Conservation (phyloP, 2,113 vertebrate species). For the Puntigrus tetrazona region DNA sequence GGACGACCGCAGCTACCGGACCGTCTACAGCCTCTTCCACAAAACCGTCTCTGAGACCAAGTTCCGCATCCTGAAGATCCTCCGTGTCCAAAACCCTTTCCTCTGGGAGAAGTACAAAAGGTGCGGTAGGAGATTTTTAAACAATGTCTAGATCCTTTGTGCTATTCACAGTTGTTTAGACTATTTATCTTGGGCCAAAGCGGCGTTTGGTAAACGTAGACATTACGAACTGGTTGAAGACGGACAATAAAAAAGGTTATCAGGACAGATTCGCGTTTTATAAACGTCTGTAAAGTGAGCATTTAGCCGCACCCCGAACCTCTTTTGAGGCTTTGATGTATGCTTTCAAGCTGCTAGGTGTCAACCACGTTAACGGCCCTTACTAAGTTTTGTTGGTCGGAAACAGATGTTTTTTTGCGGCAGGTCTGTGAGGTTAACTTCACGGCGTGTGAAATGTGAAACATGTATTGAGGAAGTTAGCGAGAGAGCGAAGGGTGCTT, state of each 20-base stretch:
- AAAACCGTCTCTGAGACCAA: constrained; percentile 98
- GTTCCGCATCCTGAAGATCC: constrained; percentile 92
- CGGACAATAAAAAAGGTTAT: constrained; percentile 19
- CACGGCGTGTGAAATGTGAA: constrained; percentile 43
- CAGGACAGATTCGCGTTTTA: neutral
- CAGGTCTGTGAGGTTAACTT: constrained; percentile 23
- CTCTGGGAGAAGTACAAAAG: constrained; percentile 99
- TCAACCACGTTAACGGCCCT: constrained; percentile 46
- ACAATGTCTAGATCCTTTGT: neutral
- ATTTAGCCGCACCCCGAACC: neutral
- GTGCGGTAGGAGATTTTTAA: constrained; percentile 72
- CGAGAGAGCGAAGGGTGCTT: constrained; percentile 25
- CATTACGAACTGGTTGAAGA: constrained; percentile 11
- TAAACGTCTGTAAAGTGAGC: neutral
- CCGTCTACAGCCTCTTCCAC: constrained; percentile 98
- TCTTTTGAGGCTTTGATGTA: constrained; percentile 6
- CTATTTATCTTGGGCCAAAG: neutral
- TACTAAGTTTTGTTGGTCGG: constrained; percentile 21
- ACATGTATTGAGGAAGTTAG: constrained; percentile 48
- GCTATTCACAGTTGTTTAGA: constrained; percentile 4
- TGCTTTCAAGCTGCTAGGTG: constrained; percentile 8
- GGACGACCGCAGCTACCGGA: constrained; percentile 95
- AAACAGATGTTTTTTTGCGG: constrained; percentile 37
- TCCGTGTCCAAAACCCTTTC: constrained; percentile 96
- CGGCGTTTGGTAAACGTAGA: constrained; percentile 9